A percentile compares a stretch with the other conserved stretches of the same genome.
Evolutionary conservation across 2,888 invertebrate genomes (phyloP).

Genomic region (Pseudococcus viburni): DNA sequence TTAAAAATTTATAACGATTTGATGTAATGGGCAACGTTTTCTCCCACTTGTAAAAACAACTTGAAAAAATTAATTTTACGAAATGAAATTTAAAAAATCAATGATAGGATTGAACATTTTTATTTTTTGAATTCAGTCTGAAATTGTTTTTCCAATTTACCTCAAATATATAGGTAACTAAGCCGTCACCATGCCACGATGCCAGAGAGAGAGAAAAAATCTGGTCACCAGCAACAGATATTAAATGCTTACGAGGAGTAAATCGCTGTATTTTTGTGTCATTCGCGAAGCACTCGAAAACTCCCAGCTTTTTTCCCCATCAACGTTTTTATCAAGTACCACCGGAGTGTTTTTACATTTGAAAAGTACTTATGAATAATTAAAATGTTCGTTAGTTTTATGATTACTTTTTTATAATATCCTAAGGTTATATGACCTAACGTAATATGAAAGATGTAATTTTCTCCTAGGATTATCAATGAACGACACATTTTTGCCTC

Average conservation of each 20-base stretch:
- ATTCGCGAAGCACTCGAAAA: slow-evolving; percentile 19
- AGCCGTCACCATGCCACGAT: not conserved
- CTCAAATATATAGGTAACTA: not conserved
- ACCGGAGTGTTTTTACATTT: not conserved
- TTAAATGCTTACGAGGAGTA: not conserved
- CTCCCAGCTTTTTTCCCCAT: not conserved
- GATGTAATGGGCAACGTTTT: no score
- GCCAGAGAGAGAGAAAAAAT: not conserved
- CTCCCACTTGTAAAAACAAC: no score
- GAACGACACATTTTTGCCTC: slow-evolving; percentile 19
- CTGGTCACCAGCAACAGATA: not conserved
- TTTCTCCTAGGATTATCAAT: slow-evolving; percentile 44
- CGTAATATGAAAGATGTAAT: slow-evolving; percentile 36
- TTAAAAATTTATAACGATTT: no score
- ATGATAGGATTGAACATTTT: no score
- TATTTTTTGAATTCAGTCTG: no score
- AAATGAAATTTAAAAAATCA: no score
- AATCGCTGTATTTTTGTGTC: slow-evolving; percentile 34
- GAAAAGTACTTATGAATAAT: slow-evolving; percentile 51
- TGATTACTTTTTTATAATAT: slow-evolving; percentile 54
- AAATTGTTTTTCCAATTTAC: no score
- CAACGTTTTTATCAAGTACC: slow-evolving; percentile 22
- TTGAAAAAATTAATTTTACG: no score
- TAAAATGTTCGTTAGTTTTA: slow-evolving; percentile 58
- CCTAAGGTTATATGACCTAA: slow-evolving; percentile 11